Evolutionary conservation across 2,797 vertebrate genomes (phyloP), one percentile per base, ranked within the genome.

Genomic region (Cercopithecus neglectus): DNA sequence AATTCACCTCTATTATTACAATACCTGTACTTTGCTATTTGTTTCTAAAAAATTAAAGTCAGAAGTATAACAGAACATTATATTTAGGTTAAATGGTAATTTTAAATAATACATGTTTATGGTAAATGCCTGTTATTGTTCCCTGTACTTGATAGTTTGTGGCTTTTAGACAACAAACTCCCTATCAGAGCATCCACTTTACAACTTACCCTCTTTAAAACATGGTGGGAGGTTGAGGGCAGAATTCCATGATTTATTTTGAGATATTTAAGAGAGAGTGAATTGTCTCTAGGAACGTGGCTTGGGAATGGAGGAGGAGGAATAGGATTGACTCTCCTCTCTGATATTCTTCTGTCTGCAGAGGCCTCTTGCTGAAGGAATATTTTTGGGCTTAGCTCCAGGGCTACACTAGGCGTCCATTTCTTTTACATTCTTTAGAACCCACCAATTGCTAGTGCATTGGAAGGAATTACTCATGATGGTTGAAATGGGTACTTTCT

Each of bases 11-110:
- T 59, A 26, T 22, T n/a, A 6, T 88, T 22, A 44, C 64, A 76
- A 80, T 70, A 86, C 24, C n/a, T 67, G 14, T 86, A 86, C 26
- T 91, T 93, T 85, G 19, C n/a, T 93, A n/a, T 93, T 94, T 80
- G 22, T 81, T 88, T 61, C 50, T 11, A 41, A 87, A 89, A 80
- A 67, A 61, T 26, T 64, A 83, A 1, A 36, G 26, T 92, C 30
- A 94, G 48, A 95, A 84, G 19, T 84, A 28, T 48, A 84, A 11
- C 9, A 61, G 57, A 83, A 83, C 12, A 83, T 70, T 78, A 14
- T 94, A 67, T 48, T 64, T 74, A 78, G 44, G 44, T 48, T 92
- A 87, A 90, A 41, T 44, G 13, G 21, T n/a, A 67, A 28, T 50
- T 78, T 76, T 72, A 48, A 95, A 41, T 80, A 14, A 93, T 88